Conservation (phyloP, 2,113 vertebrate species). For the Ptilorrhoa leucosticta region DNA sequence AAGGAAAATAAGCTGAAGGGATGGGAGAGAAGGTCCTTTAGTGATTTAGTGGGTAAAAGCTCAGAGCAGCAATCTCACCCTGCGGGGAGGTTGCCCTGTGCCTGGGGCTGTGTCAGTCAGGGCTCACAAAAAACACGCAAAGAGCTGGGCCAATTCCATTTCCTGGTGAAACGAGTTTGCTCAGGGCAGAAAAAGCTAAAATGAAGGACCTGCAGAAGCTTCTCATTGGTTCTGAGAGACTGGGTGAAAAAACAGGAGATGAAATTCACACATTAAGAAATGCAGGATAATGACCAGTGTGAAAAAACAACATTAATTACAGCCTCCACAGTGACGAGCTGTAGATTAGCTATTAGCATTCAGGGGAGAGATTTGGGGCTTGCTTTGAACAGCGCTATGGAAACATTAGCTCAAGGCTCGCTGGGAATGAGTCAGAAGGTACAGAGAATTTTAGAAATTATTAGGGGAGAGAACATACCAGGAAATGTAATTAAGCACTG, state of each 20-base stretch:
- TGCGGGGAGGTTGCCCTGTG: background rate
- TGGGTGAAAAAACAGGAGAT: background rate
- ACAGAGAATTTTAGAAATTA: slow-evolving; percentile 41
- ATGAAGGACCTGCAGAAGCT: background rate
- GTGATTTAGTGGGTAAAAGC: background rate
- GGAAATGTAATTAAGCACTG: slow-evolving; percentile 48
- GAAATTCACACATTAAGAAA: background rate
- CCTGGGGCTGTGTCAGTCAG: background rate
- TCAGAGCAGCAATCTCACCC: background rate
- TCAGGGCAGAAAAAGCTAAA: background rate
- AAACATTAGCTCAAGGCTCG: slow-evolving; percentile 49
- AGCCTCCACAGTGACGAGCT: slow-evolving; percentile 5
- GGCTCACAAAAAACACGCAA: background rate
- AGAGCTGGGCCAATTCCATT: background rate
- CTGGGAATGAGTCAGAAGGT: slow-evolving; percentile 54
- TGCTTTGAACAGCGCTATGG: background rate
- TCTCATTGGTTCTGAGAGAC: background rate
- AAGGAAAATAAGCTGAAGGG: background rate
- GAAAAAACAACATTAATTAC: slow-evolving; percentile 35
- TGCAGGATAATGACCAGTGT: slow-evolving; percentile 29
- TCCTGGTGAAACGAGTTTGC: background rate
- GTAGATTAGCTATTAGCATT: slow-evolving; percentile 45
- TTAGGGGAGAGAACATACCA: slow-evolving; percentile 6
- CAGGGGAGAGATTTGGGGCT: slow-evolving; percentile 19
- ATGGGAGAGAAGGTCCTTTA: background rate